phyloP scores from a whole-genome alignment of 2,113 vertebrate genomes.

The Indicator maculatus region DNA sequence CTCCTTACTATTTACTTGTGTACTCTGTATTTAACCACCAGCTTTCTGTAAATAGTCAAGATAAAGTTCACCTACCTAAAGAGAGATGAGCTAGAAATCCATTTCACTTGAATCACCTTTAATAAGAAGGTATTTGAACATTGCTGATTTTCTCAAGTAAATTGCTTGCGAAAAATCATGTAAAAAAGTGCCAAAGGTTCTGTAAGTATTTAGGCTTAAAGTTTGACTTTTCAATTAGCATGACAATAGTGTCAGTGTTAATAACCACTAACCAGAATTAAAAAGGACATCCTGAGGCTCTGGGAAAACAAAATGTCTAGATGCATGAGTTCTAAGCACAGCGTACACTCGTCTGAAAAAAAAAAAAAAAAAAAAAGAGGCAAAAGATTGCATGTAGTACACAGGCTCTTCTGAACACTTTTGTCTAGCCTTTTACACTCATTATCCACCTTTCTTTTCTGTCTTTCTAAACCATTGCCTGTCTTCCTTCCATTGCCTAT shows the following conservation, averaged over 20 bases:
- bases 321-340: neutral
- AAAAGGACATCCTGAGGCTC: slow-evolving; percentile 44
- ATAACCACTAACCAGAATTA: slow-evolving; percentile 56
- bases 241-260: slow-evolving; percentile 68
- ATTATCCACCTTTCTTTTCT: neutral
- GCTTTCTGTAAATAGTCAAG: neutral
- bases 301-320: slow-evolving; percentile 50
- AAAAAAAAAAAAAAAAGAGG: neutral
- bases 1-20: neutral
- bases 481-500: neutral
- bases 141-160: neutral
- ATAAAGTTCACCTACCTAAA: neutral
- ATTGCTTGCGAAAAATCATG: neutral
- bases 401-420: neutral
- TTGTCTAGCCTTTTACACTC: neutral
- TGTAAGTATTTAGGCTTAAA: slow-evolving; percentile 52
- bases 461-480: neutral
- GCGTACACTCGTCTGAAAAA: neutral
- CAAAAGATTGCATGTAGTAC: neutral
- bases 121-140: neutral
- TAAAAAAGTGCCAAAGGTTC: slow-evolving; percentile 37
- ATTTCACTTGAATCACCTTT: neutral
- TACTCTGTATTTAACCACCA: neutral
- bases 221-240: slow-evolving; percentile 66
- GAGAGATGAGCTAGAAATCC: neutral